phyloP scores from a whole-genome alignment of 1,140 invertebrate species.

The Pseudomyrmex flavicornis region DNA sequence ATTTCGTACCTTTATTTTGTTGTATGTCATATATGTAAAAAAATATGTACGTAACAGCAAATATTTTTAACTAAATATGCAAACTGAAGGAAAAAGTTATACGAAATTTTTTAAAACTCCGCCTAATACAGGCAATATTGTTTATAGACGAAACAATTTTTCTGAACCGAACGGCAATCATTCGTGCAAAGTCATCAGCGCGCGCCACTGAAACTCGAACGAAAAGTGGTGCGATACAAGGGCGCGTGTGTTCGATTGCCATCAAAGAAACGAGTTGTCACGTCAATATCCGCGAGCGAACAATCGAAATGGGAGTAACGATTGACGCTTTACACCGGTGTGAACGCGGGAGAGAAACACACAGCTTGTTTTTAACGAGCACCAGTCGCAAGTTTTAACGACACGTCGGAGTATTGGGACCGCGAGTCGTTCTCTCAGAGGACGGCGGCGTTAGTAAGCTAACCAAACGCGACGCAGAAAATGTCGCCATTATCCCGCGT shows the following conservation, averaged over 20 bases:
- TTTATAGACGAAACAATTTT: background rate
- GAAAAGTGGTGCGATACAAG: background rate
- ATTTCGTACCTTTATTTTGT: no score
- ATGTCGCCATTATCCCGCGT: background rate
- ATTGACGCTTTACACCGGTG: background rate
- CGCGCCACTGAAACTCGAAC: background rate
- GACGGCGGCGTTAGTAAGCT: background rate
- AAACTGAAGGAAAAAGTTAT: no score
- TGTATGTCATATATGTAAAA: no score
- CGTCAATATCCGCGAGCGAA: no score
- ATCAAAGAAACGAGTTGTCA: background rate
- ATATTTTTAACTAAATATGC: no score
- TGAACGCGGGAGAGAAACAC: background rate
- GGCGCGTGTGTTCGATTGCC: background rate
- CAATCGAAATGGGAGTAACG: background rate
- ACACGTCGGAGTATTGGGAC: background rate
- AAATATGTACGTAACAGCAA: no score
- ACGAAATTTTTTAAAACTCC: no score
- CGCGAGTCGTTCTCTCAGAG: background rate
- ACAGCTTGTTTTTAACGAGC: background rate
- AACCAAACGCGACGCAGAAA: slow-evolving; percentile 6
- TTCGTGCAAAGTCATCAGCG: background rate
- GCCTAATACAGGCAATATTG: background rate
- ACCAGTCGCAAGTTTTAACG: slow-evolving; percentile 32
- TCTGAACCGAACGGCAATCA: background rate